Percentiles rank a stretch among this genome's conserved stretches.
phyloP scores from a whole-genome alignment of 2,797 vertebrate species.

The Chaunax sp. region DNA sequence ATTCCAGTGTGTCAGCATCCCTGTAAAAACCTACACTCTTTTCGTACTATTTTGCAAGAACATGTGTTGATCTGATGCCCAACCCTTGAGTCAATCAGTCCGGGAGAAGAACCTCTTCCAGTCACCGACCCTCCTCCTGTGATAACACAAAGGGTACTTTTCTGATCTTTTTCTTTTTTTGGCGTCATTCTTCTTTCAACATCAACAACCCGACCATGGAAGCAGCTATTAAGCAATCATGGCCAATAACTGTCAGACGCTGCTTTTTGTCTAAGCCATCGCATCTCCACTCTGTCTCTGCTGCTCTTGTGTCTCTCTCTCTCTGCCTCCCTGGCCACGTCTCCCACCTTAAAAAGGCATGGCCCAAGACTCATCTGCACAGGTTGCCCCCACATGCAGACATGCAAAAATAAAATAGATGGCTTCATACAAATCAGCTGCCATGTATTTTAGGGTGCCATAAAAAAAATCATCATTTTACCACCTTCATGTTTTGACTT shows the following conservation, averaged over 20 bases:
- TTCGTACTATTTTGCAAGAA: constrained; percentile 5
- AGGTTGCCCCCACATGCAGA: constrained; percentile 12
- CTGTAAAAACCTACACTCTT: constrained; percentile 11
- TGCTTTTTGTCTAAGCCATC: constrained; percentile 54
- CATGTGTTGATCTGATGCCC: constrained; percentile 19
- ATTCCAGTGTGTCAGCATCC: constrained; percentile 6
- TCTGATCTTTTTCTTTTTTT: constrained; percentile 17
- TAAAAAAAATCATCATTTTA: not conserved
- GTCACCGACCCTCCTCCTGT: constrained; percentile 16
- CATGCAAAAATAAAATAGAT: not conserved
- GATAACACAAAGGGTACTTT: constrained; percentile 32
- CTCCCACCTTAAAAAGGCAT: constrained; percentile 73
- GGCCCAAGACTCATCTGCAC: constrained; percentile 17
- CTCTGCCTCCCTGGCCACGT: constrained; percentile 5
- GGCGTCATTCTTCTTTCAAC: constrained; percentile 40
- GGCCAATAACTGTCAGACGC: constrained; percentile 54
- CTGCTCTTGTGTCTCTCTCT: constrained; percentile 1
- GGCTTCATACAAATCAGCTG: no score
- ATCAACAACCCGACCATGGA: constrained; percentile 46
- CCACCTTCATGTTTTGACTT: not conserved
- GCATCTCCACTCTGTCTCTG: constrained; percentile 40
- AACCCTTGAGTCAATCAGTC: constrained; percentile 22
- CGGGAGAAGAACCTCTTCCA: constrained; percentile 18
- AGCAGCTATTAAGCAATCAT: constrained; percentile 49
- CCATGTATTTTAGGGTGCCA: no score